A percentile compares a stretch with the other conserved stretches of the same genome.
phyloP scores from a whole-genome alignment of 64 coral and sea anemone species.

The Platygyra sinensis region DNA sequence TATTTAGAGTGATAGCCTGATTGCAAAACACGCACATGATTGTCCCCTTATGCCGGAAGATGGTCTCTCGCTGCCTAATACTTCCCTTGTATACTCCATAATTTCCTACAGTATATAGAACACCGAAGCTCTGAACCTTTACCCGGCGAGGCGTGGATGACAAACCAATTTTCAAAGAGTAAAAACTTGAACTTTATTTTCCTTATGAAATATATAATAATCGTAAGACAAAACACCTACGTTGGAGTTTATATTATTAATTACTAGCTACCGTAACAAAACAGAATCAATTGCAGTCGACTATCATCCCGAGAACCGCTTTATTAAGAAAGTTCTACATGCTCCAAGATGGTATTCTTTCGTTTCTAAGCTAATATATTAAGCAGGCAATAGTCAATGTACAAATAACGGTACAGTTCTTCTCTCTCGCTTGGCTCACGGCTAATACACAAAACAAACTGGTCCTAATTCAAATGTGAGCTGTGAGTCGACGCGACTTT shows the following conservation, averaged over 20 bases:
- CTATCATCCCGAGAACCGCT: neutral
- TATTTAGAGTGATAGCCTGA: too few relatives aligned
- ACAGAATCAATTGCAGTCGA: neutral
- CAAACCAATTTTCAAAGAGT: neutral
- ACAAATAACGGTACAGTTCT: neutral
- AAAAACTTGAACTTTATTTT: neutral
- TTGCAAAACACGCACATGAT: too few relatives aligned
- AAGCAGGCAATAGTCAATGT: slow-evolving; percentile 27
- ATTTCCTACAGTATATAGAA: too few relatives aligned
- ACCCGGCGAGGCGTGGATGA: too few relatives aligned
- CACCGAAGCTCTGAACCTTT: too few relatives aligned
- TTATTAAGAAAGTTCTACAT: neutral
- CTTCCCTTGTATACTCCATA: too few relatives aligned
- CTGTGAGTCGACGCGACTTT: slow-evolving; percentile 17
- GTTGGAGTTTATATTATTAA: neutral
- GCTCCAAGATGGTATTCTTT: neutral
- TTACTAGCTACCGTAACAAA: neutral
- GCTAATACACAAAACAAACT: slow-evolving; percentile 67
- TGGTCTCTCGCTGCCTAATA: too few relatives aligned
- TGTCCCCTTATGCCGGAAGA: too few relatives aligned
- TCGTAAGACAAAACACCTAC: neutral
- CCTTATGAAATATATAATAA: neutral
- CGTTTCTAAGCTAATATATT: neutral
- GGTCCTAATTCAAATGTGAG: slow-evolving; percentile 70
- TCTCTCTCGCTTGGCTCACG: neutral